Conservation (phyloP, 2,797 vertebrate species). For the Syndactyla subalaris region DNA sequence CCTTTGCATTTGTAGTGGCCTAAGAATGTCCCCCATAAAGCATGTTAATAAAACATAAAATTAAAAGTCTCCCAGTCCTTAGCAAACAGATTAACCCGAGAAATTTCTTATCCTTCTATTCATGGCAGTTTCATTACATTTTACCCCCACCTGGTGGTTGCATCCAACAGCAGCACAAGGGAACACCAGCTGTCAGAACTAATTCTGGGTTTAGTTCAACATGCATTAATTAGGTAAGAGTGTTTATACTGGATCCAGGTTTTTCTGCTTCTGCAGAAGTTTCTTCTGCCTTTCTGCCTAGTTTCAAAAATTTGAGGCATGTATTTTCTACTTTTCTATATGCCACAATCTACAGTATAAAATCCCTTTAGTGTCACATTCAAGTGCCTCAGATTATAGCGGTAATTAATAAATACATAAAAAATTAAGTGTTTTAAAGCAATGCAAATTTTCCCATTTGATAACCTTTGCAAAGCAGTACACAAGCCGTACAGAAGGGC, state of each 20-base stretch:
- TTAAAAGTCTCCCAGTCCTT: background rate
- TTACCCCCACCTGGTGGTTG: slow-evolving; percentile 76
- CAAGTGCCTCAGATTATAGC: background rate
- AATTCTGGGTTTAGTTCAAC: background rate
- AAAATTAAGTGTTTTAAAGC: rapidly evolving
- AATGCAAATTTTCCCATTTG: background rate
- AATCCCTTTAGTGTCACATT: rapidly evolving
- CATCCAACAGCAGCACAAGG: background rate
- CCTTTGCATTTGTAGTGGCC: background rate
- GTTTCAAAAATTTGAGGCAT: background rate
- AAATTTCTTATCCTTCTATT: background rate
- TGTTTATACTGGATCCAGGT: background rate
- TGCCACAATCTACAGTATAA: background rate
- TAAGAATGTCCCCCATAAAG: background rate
- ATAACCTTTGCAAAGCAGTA: background rate
- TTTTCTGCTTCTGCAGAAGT: background rate
- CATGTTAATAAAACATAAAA: background rate
- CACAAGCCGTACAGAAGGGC: rapidly evolving
- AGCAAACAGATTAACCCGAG: background rate
- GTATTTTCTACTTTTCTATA: background rate
- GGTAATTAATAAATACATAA: background rate
- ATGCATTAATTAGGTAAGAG: background rate
- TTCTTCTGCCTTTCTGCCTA: background rate
- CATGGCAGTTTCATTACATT: slow-evolving; percentile 32
- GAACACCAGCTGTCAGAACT: background rate